phyloP scores from a whole-genome alignment of 2,797 vertebrate species.

The Lutjanus argentimaculatus region DNA sequence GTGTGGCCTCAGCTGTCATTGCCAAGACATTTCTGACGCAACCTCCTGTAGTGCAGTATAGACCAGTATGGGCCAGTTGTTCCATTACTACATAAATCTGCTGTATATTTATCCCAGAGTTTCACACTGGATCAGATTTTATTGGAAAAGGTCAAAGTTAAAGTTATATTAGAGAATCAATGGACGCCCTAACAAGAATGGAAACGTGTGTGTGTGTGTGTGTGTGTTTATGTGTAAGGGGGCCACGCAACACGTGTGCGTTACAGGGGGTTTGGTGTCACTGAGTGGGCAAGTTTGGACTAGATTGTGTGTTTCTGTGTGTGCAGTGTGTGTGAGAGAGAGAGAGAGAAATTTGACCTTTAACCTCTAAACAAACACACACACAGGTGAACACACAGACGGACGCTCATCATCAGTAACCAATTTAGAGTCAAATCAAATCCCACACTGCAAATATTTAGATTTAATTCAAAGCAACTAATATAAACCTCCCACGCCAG shows the following conservation, averaged over 20 bases:
- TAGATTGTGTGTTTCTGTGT: not conserved
- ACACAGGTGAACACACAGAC: slow-evolving; percentile 4
- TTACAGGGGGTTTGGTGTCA: slow-evolving; percentile 9
- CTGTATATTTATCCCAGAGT: slow-evolving; percentile 18
- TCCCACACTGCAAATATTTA: slow-evolving; percentile 68
- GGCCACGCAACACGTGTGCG: slow-evolving; percentile 16
- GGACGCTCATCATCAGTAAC: slow-evolving; percentile 3
- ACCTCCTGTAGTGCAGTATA: slow-evolving; percentile 9
- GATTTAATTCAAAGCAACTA: slow-evolving; percentile 63
- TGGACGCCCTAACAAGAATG: not conserved
- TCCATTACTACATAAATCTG: slow-evolving; percentile 15
- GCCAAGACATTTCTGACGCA: slow-evolving; percentile 3
- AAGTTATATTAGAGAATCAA: slow-evolving; percentile 23
- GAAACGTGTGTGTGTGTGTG: slow-evolving; percentile 1
- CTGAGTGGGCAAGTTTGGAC: not conserved
- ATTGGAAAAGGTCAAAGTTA: slow-evolving; percentile 10
- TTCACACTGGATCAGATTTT: slow-evolving; percentile 54
- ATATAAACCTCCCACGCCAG: slow-evolving; percentile 62
- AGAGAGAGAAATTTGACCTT: not conserved
- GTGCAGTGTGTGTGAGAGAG: too few species aligned
- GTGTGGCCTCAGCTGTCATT: slow-evolving; percentile 52
- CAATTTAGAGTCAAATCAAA: slow-evolving; percentile 64
- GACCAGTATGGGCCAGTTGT: not conserved
- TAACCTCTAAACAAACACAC: slow-evolving; percentile 17
- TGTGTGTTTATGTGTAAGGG: not conserved